Percentiles rank a stretch among this genome's conserved stretches.
Evolutionary conservation across 2,113 vertebrate species (phyloP).

Genomic region (Meleagris gallopavo): DNA sequence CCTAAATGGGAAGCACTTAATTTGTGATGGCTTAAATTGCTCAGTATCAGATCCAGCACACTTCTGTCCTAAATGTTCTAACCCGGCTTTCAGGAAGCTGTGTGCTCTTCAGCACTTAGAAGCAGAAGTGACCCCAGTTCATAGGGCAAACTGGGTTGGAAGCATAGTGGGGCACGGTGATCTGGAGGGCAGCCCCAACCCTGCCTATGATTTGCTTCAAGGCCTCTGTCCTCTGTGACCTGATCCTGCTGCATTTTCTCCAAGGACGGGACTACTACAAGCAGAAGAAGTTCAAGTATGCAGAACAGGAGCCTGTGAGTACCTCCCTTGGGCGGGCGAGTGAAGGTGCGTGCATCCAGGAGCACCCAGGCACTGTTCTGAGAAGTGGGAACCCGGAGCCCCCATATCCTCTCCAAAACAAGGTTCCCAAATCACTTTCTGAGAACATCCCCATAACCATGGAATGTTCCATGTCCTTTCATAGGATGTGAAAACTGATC

Average conservation of each 20-base stretch:
- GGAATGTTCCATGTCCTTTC: not conserved
- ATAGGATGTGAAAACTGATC: not conserved
- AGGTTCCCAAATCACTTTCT: not conserved
- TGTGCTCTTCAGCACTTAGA: not conserved
- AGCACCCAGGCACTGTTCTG: not conserved
- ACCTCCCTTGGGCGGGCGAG: not conserved
- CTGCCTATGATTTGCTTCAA: constrained; percentile 56
- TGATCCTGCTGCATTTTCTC: constrained; percentile 90
- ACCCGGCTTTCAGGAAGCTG: not conserved
- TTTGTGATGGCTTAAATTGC: not conserved
- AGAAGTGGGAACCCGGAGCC: not conserved
- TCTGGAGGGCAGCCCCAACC: not conserved
- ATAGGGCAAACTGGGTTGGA: not conserved
- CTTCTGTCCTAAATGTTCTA: not conserved
- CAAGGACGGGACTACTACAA: constrained; percentile 93
- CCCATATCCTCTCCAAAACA: not conserved
- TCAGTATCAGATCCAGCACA: not conserved
- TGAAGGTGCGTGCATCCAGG: not conserved
- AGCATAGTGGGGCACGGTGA: not conserved
- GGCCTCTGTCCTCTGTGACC: constrained; percentile 96
- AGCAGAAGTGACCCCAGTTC: not conserved
- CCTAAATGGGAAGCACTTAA: not conserved
- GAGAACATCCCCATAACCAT: fast-evolving
- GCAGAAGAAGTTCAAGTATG: constrained; percentile 95
- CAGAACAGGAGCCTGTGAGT: constrained; percentile 74